Base-by-base conservation (phyloP, 2,888 invertebrate species). In the Norana najaformis region DNA sequence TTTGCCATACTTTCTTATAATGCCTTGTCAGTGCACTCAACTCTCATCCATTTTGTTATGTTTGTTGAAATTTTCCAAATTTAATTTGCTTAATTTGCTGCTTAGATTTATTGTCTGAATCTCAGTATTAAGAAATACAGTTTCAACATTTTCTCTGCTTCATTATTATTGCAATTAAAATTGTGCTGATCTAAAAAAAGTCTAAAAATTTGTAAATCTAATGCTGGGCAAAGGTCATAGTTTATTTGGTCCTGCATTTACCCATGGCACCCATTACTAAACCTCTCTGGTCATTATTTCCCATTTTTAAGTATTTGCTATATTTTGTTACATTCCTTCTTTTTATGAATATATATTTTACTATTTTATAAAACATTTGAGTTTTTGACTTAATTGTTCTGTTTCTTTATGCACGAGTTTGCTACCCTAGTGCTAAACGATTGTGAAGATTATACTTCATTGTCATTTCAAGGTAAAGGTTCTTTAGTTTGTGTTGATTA, bases 401-500 rank as follows among this genome's bases (percentile, higher is more conserved):
- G 30, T 69, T 69, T 69, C 69, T 69, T 69, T n/a, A 69, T 69
- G 69, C 69, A 69, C 69, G 69, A 69, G 69, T 69, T 69, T 69
- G 11, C 69, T 69, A 69, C 69, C 69, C 69, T 69, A n/a, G 69
- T 69, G 69, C 69, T 69, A 69, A n/a, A n/a, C 69, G 69, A 69
- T 69, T 69, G 69, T 69, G 69, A n/a, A 69, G 69, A 69, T 85
- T 85, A 23, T 85, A 36, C 85, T 37, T 85, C 37, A 37, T 85
- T 35, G 18, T 37, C 85, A 85, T 85, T 85, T 37, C 35, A 85
- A 85, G 85, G 85, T 85, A 85, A 85, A 85, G 85, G 36, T 36
- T 37, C 37, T 85, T 36, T 85, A 14, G 37, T 85, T 85, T 36
- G 20, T 85, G 85, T 85, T 85, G 37, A 85, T 85, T 85, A 20